Conservation (phyloP, 2,797 vertebrate genomes). For the Cossypha caffra region DNA sequence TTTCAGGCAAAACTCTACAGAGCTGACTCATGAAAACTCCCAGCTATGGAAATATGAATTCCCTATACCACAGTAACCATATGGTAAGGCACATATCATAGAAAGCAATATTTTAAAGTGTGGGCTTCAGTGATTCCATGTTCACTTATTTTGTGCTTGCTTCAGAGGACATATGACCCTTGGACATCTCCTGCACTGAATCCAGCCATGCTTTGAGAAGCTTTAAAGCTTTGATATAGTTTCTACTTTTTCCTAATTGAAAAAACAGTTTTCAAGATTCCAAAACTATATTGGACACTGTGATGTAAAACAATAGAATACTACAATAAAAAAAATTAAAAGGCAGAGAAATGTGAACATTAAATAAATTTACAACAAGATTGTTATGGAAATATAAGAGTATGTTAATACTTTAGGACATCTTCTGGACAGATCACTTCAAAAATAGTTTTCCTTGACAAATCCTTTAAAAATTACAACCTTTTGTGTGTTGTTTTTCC, state of each 20-base stretch:
- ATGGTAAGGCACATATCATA: neutral
- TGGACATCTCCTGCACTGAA: neutral
- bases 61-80: neutral
- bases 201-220: neutral
- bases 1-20: neutral
- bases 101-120: neutral
- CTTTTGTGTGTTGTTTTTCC: neutral
- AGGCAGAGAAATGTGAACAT: neutral
- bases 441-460: neutral
- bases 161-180: neutral
- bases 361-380: neutral
- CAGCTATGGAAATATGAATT: neutral
- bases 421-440: neutral
- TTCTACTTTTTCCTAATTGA: neutral
- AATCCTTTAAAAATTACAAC: neutral
- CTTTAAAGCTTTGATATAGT: neutral
- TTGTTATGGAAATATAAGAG: neutral
- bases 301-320: neutral
- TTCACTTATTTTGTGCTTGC: neutral
- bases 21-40: neutral
- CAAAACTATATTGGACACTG: neutral
- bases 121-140: neutral
- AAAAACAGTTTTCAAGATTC: neutral
- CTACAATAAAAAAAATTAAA: neutral
- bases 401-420: neutral